These are phyloP conservation scores for Teleiodes luculella DNA, from an alignment of 2,888 invertebrate species.

Conservation along the genomic window DNA sequence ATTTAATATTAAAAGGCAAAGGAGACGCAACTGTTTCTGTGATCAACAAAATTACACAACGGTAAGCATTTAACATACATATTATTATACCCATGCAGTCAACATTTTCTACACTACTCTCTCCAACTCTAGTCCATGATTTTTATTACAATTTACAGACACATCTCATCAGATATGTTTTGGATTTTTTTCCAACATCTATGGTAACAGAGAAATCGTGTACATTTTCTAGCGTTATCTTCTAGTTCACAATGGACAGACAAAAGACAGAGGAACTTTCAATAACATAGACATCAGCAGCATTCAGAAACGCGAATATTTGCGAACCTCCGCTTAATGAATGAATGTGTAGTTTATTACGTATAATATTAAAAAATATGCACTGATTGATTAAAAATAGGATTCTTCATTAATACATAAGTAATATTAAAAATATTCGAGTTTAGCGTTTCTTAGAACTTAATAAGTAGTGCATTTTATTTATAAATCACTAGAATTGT, in stretches of 20 bases:
- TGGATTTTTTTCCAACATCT: not conserved
- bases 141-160: not conserved
- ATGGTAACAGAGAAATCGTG: not conserved
- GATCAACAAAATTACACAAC: not conserved
- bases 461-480: not conserved
- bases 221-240: not conserved
- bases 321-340: not conserved
- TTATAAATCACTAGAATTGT: not conserved
- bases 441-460: not conserved
- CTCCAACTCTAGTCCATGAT: not conserved
- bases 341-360: not conserved
- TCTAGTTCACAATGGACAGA: slow-evolving; percentile 19
- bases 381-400: slow-evolving; percentile 7
- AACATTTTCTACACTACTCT: not conserved
- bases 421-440: slow-evolving; percentile 9
- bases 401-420: slow-evolving; percentile 2
- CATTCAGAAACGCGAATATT: slow-evolving; percentile 7
- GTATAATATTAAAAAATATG: slow-evolving; percentile 4
- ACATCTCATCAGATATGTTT: not conserved
- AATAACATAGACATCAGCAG: slow-evolving; percentile 10
- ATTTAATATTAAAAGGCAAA: not conserved
- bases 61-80: not conserved
- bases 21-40: not conserved
- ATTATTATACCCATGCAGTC: too few relatives aligned
- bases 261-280: slow-evolving; percentile 23